Percentiles rank a stretch among this genome's conserved stretches.
phyloP scores from a whole-genome alignment of 1,140 invertebrate species.

The Ditylenchus dipsaci region DNA sequence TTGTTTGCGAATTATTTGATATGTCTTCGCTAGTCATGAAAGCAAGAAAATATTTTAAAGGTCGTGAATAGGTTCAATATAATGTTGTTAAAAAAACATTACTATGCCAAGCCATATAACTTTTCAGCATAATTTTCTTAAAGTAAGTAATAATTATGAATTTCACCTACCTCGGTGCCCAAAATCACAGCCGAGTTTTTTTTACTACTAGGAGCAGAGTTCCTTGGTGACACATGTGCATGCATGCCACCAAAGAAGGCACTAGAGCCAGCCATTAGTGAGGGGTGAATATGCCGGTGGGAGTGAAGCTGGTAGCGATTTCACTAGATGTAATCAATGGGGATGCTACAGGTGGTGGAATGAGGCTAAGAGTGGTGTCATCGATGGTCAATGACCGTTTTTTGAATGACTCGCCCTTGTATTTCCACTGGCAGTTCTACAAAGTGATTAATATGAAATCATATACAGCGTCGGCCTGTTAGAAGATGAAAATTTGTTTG shows the following conservation, averaged over 20 bases:
- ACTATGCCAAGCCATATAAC: background rate
- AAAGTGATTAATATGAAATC: too few relatives aligned
- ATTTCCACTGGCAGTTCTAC: too few relatives aligned
- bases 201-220: slow-evolving; percentile 6
- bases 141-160: background rate
- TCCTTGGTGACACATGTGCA: background rate
- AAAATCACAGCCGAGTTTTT: slow-evolving; percentile 16
- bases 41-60: too few relatives aligned
- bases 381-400: too few relatives aligned
- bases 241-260: background rate
- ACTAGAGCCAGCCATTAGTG: slow-evolving; percentile 11
- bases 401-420: too few relatives aligned
- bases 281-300: background rate
- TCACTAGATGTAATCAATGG: background rate
- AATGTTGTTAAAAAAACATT: background rate
- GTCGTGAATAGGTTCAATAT: background rate
- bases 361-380: too few relatives aligned
- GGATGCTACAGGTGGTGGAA: background rate
- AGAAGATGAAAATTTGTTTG: too few relatives aligned
- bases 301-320: background rate
- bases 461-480: too few relatives aligned
- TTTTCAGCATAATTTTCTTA: background rate
- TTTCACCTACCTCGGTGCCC: background rate
- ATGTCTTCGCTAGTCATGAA: too few relatives aligned
- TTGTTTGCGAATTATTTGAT: too few relatives aligned